phyloP scores from a whole-genome alignment of 2,888 invertebrate genomes.

The Lasioglossum morio region DNA sequence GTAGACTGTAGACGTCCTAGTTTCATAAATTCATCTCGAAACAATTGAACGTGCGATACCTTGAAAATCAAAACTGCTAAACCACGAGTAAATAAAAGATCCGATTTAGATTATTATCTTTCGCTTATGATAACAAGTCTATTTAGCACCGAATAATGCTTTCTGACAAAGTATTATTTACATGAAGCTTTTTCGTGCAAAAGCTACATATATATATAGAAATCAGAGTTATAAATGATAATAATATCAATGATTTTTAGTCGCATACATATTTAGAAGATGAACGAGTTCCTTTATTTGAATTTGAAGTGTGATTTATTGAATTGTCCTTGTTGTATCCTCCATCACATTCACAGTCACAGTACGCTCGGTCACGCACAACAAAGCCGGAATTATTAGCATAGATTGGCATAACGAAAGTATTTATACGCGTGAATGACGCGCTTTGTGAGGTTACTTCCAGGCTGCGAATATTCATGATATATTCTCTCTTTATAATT shows the following conservation, averaged over 20 bases:
- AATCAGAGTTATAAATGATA: not conserved
- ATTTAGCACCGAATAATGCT: not conserved
- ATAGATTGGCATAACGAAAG: not conserved
- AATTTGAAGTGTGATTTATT: not conserved
- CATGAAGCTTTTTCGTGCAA: not conserved
- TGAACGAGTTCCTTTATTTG: not conserved
- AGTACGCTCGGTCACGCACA: not conserved
- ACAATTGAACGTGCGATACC: not conserved
- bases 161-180: not conserved
- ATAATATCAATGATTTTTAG: not conserved
- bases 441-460: conserved; percentile 29
- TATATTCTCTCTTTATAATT: not conserved
- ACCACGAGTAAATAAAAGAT: not conserved
- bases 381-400: not conserved
- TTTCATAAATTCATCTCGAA: not conserved
- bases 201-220: not conserved
- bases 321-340: not conserved
- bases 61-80: not conserved
- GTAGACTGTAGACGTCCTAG: not conserved
- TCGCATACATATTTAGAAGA: not conserved
- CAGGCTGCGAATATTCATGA: not conserved
- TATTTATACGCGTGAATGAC: not conserved
- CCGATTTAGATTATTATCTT: not conserved
- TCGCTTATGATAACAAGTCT: not conserved
- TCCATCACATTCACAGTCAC: not conserved